Evolutionary conservation across 2,113 vertebrate species (phyloP), one percentile per base, ranked within the genome.

Genomic region (Pionites leucogaster): DNA sequence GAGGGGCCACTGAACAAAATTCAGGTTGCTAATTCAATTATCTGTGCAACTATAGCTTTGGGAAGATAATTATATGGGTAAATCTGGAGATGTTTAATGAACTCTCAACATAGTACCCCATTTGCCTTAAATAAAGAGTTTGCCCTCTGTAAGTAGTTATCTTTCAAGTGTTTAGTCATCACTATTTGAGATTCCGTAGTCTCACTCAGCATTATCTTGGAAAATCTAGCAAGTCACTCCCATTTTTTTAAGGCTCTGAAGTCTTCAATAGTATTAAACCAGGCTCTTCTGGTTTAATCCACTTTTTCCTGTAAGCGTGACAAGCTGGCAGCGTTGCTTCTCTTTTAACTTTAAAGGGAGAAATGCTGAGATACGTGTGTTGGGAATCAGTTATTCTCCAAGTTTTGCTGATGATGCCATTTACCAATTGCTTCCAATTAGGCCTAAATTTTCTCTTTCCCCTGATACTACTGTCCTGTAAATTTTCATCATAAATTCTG

Each of bases 361-460:
- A 92, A 93, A 17, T 88, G 85, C 93, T 95, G 82, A 93, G n/a
- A 44, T 74, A 57, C 5, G 7, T 17, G n/a, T 67, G 62, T 94
- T 84, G 79, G 64, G 72, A 93, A 70, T 79, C 84, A 74, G 86
- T 90, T 91, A 63, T 50, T 76, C 84, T 47, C 23, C 65, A 80
- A 14, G 42, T 90, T 94, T 37, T 96, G 88, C 93, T 90, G 72
- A 86, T 68, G 35, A 15, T 92, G 86, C 92, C 84, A 35, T 93
- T 96, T 93, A 44, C 75, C 78, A 85, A 70, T 93, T 86, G 89
- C 85, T 57, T 92, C 41, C 60, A 92, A 94, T 96, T 96, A 90
- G 60, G 82, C 69, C 62, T 75, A 76, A 85, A 88, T 88, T 60
- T 90, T 80, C 46, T 46, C 18, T 86, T 75, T 77, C 86, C 71